phyloP scores from a whole-genome alignment of 2,888 invertebrate genomes.

The Dynastes hyllus region DNA sequence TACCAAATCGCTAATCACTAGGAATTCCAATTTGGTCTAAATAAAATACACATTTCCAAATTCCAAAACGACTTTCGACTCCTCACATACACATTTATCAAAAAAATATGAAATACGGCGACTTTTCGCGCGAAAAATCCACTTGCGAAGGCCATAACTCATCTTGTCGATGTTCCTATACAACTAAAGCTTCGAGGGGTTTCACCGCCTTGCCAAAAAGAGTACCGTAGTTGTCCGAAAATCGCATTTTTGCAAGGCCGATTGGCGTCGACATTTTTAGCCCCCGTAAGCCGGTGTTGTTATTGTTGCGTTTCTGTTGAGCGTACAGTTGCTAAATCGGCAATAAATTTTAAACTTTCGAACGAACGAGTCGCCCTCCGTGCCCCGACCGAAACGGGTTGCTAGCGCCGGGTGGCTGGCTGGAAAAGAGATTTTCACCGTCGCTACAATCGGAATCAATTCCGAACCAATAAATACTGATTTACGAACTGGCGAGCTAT shows the following conservation, averaged over 20 bases:
- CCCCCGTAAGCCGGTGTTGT: neutral
- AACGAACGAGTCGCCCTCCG: neutral
- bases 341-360: conserved; percentile 9
- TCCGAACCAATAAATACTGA: conserved; percentile 68
- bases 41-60: no score
- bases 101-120: conserved; percentile 23
- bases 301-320: no score
- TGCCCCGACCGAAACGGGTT: neutral
- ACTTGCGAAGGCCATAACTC: conserved; percentile 48
- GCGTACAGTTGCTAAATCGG: neutral
- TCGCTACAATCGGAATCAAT: conserved; percentile 64
- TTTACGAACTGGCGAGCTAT: conserved; percentile 67
- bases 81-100: neutral
- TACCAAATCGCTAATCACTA: no score
- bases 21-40: no score
- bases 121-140: conserved; percentile 21
- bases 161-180: conserved; percentile 24
- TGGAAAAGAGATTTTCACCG: conserved; percentile 4
- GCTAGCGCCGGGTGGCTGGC: neutral
- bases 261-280: neutral
- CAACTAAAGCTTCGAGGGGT: no score
- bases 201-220: no score
- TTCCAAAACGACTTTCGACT: no score
- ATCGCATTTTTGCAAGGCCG: neutral
- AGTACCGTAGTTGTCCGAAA: no score